Conservation (phyloP, 2,888 invertebrate species). For the Zygothrica quintamaculata region DNA sequence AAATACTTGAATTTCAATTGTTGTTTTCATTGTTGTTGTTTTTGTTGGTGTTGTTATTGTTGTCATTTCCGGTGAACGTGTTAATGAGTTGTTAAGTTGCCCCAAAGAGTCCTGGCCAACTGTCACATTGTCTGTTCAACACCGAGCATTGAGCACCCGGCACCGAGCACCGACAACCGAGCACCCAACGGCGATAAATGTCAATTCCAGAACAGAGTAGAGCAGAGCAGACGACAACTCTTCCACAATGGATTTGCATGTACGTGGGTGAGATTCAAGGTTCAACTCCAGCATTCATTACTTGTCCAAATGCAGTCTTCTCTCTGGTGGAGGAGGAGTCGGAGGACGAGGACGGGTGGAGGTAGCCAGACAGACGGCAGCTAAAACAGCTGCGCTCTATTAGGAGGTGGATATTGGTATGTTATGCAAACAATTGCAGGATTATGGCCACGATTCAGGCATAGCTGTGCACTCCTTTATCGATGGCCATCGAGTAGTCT, state of each 20-base stretch:
- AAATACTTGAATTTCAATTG: conserved; percentile 46
- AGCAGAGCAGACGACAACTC: conserved; percentile 30
- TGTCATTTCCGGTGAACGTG: conserved; percentile 51
- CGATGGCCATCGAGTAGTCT: conserved; percentile 26
- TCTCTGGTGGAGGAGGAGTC: conserved; percentile 5
- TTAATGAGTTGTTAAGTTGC: conserved; percentile 76
- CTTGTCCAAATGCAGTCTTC: conserved; percentile 37
- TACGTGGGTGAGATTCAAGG: conserved; percentile 23
- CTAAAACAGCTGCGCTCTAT: background rate
- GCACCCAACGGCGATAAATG: conserved; percentile 70
- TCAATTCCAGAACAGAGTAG: no score
- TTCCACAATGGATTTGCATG: conserved; percentile 22
- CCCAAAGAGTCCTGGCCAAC: conserved; percentile 45
- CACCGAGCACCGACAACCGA: no score
- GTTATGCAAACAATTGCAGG: conserved; percentile 48
- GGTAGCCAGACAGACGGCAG: conserved; percentile 19
- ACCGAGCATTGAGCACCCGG: no score
- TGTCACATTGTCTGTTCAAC: conserved; percentile 37
- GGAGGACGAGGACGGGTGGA: conserved; percentile 6
- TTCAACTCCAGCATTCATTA: conserved; percentile 48
- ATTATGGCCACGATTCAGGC: conserved; percentile 31
- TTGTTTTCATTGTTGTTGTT: conserved; percentile 33
- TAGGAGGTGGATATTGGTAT: conserved; percentile 5
- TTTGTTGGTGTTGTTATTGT: conserved; percentile 25
- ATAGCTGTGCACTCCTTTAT: conserved; percentile 8